Evolutionary conservation across 2,888 invertebrate species (phyloP).

Genomic region (Diabrotica balteata): DNA sequence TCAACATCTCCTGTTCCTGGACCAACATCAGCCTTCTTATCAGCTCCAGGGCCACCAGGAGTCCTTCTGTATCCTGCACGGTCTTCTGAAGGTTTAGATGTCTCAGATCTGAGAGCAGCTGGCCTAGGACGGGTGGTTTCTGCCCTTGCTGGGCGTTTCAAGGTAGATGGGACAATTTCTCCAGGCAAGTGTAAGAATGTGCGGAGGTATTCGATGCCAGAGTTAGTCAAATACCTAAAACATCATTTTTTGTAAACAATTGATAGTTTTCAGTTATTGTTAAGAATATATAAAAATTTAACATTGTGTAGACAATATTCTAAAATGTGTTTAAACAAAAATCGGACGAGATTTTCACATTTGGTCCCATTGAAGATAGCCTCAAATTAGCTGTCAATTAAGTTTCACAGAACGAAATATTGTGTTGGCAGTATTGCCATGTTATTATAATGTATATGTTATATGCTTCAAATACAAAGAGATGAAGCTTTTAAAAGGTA

Average conservation of each 20-base stretch:
- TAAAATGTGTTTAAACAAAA: too few species aligned
- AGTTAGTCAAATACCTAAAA: constrained; percentile 89
- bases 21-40: constrained; percentile 97
- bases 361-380: too few species aligned
- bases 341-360: too few species aligned
- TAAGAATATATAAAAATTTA: too few species aligned
- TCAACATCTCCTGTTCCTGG: constrained; percentile 92
- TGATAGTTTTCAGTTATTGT: too few species aligned
- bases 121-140: constrained; percentile 85
- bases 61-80: constrained; percentile 83
- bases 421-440: too few species aligned
- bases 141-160: constrained; percentile 88
- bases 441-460: too few species aligned
- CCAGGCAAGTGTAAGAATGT: constrained; percentile 95
- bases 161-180: constrained; percentile 97
- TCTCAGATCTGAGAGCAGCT: constrained; percentile 71
- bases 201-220: constrained; percentile 96
- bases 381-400: too few species aligned
- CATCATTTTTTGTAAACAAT: neutral
- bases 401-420: too few species aligned
- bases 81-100: constrained; percentile 80
- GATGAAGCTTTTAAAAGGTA: too few species aligned
- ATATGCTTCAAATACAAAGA: too few species aligned
- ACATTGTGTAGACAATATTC: too few species aligned
- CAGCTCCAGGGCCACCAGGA: constrained; percentile 70